Evolutionary conservation across 2,113 vertebrate species (phyloP).

Genomic region (Arothron firmamentum): DNA sequence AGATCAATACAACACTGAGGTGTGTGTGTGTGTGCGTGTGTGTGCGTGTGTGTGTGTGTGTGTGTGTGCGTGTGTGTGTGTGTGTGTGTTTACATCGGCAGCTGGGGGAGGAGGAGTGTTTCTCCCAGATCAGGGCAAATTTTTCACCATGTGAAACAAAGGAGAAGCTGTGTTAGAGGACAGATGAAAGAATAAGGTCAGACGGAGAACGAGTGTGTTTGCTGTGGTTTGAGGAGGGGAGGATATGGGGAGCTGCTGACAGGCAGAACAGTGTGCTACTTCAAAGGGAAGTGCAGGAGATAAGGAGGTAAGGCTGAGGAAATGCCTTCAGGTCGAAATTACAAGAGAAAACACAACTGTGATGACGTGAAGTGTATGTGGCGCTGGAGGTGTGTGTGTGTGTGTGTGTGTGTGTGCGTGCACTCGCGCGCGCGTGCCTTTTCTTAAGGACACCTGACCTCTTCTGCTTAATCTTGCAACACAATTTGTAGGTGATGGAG

Average conservation of each 20-base stretch:
- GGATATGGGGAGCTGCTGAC: constrained; percentile 6
- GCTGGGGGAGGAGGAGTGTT: neutral
- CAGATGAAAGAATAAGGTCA: constrained; percentile 24
- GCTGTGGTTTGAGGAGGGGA: constrained; percentile 6
- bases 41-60: neutral
- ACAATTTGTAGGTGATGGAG: too few species aligned
- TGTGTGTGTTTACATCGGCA: neutral
- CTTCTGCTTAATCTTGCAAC: too few species aligned
- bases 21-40: constrained; percentile 30
- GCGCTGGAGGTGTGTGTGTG: neutral
- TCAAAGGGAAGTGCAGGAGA: constrained; percentile 26
- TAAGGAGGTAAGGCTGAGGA: constrained; percentile 18
- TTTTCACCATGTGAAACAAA: neutral
- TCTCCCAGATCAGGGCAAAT: constrained; percentile 2
- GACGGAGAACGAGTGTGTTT: constrained; percentile 25
- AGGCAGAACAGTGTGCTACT: constrained; percentile 16
- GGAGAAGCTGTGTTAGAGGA: constrained; percentile 6
- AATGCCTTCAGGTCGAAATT: constrained; percentile 2
- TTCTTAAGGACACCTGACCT: neutral
- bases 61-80: neutral
- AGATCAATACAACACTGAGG: constrained; percentile 89
- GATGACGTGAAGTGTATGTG: neutral
- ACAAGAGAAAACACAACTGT: constrained; percentile 5
- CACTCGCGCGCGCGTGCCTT: neutral
- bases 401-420: constrained; percentile 1